Evolutionary conservation across 1,140 invertebrate species (phyloP).

Genomic region (Littorina saxatilis): DNA sequence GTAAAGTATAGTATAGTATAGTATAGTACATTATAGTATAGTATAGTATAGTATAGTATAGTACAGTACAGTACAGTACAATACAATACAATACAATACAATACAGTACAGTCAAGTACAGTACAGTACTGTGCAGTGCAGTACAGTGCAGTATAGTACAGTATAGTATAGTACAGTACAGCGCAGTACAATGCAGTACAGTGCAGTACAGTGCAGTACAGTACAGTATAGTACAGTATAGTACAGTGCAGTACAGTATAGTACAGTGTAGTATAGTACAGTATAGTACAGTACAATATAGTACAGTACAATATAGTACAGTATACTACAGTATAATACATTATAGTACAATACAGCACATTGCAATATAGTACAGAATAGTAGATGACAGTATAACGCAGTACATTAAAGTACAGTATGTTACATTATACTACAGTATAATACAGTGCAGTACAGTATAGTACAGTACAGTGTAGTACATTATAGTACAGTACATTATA

Average conservation of each 20-base stretch:
- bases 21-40: too few relatives aligned
- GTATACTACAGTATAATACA: too few relatives aligned
- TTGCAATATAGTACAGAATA: neutral
- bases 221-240: neutral
- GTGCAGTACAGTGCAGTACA: neutral
- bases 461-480: neutral
- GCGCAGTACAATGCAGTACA: neutral
- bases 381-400: neutral
- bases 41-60: neutral
- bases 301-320: neutral
- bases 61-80: neutral
- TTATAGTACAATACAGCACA: constrained; percentile 4
- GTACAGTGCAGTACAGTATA: neutral
- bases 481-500: neutral
- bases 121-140: too few relatives aligned
- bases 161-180: neutral
- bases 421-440: neutral
- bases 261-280: neutral
- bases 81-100: neutral
- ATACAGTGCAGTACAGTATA: too few relatives aligned
- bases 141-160: neutral
- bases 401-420: neutral
- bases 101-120: too few relatives aligned
- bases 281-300: neutral
- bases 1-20: too few relatives aligned